Evolutionary conservation across 2,797 vertebrate species (phyloP).

Genomic region (Hydrocynus forskahlii): DNA sequence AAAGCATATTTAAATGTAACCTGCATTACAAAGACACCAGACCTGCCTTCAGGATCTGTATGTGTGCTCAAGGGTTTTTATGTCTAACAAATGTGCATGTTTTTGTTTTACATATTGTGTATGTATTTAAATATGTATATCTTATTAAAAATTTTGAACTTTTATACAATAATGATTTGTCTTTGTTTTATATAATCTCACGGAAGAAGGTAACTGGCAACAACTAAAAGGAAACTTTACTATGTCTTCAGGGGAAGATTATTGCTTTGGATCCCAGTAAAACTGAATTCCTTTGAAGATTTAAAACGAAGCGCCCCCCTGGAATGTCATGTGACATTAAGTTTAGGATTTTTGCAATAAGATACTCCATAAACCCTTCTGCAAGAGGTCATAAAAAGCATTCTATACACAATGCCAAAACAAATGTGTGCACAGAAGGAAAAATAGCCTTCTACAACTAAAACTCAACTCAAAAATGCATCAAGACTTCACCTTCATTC

Average conservation of each 20-base stretch:
- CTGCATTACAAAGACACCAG: conserved; percentile 63
- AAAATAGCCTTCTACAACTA: not conserved
- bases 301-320: not conserved
- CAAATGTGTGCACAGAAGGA: too few species aligned
- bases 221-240: not conserved
- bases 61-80: conserved; percentile 69
- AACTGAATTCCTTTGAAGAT: conserved; percentile 7
- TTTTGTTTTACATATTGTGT: conserved; percentile 59
- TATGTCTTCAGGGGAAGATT: not conserved
- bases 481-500: not conserved
- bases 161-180: conserved; percentile 68
- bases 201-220: not conserved
- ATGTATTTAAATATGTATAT: conserved; percentile 76
- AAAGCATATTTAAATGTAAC: conserved; percentile 54
- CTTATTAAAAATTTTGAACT: conserved; percentile 76
- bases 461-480: too few species aligned
- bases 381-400: not conserved
- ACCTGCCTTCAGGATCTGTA: conserved; percentile 44
- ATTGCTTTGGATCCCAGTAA: conserved; percentile 11
- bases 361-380: conserved; percentile 2
- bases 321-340: not conserved
- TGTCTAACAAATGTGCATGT: conserved; percentile 59
- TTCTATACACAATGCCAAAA: not conserved
- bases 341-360: conserved; percentile 15
- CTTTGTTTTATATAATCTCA: not conserved